phyloP scores from a whole-genome alignment of 2,113 vertebrate genomes.

The Entomyzon cyanotis region DNA sequence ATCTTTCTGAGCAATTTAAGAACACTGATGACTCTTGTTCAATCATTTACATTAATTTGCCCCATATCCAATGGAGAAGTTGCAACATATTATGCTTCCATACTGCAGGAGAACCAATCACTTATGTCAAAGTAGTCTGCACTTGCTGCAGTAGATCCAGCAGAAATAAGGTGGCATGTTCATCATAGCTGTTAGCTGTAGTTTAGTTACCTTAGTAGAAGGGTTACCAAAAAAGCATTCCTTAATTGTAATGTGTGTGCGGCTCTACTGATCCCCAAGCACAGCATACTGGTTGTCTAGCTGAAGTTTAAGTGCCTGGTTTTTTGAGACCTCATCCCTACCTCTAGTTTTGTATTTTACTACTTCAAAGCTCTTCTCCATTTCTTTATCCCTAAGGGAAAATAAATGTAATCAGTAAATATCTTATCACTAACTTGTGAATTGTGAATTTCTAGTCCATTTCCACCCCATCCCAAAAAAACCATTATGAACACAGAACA shows the following conservation, averaged over 20 bases:
- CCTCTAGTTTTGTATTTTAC: slow-evolving; percentile 96
- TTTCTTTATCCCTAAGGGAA: slow-evolving; percentile 93
- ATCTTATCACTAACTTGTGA: slow-evolving; percentile 55
- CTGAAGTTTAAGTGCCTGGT: slow-evolving; percentile 90
- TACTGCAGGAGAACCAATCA: slow-evolving; percentile 66
- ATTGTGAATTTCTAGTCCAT: slow-evolving; percentile 17
- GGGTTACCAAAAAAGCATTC: slow-evolving; percentile 77
- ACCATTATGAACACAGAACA: not conserved
- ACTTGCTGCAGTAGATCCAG: slow-evolving; percentile 76
- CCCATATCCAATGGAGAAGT: slow-evolving; percentile 78
- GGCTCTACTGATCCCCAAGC: slow-evolving; percentile 91
- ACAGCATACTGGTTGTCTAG: slow-evolving; percentile 98
- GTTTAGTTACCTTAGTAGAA: slow-evolving; percentile 81
- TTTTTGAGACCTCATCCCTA: slow-evolving; percentile 87
- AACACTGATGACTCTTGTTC: slow-evolving; percentile 72
- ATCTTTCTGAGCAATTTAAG: slow-evolving; percentile 73
- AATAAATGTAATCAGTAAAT: slow-evolving; percentile 82
- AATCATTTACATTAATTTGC: slow-evolving; percentile 68
- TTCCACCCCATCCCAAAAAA: slow-evolving; percentile 58
- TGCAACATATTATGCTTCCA: slow-evolving; percentile 74
- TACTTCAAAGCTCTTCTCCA: slow-evolving; percentile 99
- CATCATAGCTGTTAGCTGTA: slow-evolving; percentile 76
- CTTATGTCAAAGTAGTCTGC: slow-evolving; percentile 74
- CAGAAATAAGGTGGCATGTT: slow-evolving; percentile 71
- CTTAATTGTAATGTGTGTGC: slow-evolving; percentile 73